These are phyloP conservation scores for Drosophila meridiana DNA, from an alignment of 2,888 invertebrate genomes.

Conservation along the genomic window DNA sequence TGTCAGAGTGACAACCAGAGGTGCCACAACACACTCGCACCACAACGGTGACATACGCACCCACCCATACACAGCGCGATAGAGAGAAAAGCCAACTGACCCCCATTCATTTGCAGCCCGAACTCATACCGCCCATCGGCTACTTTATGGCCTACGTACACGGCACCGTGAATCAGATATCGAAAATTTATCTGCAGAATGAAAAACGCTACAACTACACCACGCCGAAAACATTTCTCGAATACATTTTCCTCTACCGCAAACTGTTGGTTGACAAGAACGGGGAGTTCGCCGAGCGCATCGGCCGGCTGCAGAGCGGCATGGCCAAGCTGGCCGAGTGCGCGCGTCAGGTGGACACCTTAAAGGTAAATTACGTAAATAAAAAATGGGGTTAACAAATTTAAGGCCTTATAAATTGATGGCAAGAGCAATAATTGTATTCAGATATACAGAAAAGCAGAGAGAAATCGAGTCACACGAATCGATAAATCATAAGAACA, in stretches of 20 bases:
- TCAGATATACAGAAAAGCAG: too few relatives aligned
- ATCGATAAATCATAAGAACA: too few relatives aligned
- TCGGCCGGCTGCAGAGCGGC: slow-evolving; percentile 93
- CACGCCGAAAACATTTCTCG: slow-evolving; percentile 98
- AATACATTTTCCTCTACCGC: slow-evolving; percentile 94
- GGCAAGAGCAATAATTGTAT: neutral
- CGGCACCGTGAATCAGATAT: slow-evolving; percentile 94
- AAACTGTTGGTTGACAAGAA: slow-evolving; percentile 90
- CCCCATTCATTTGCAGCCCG: slow-evolving; percentile 84
- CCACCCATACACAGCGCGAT: slow-evolving; percentile 6
- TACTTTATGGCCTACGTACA: slow-evolving; percentile 97
- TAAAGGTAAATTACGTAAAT: slow-evolving; percentile 87
- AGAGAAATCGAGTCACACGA: too few relatives aligned
- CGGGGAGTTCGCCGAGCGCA: slow-evolving; percentile 90
- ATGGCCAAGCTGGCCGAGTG: slow-evolving; percentile 95
- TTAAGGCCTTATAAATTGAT: neutral
- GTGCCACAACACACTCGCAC: slow-evolving; percentile 20
- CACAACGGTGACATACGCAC: slow-evolving; percentile 17
- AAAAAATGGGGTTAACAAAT: neutral
- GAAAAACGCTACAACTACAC: slow-evolving; percentile 98
- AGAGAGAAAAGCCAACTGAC: slow-evolving; percentile 23
- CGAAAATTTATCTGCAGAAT: slow-evolving; percentile 91
- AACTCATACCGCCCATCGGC: slow-evolving; percentile 90
- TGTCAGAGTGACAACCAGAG: slow-evolving; percentile 53
- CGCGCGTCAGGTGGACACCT: slow-evolving; percentile 93